These are phyloP conservation scores for Pantherophis guttatus DNA, from an alignment of 2,113 vertebrate genomes.

Conservation along the genomic window DNA sequence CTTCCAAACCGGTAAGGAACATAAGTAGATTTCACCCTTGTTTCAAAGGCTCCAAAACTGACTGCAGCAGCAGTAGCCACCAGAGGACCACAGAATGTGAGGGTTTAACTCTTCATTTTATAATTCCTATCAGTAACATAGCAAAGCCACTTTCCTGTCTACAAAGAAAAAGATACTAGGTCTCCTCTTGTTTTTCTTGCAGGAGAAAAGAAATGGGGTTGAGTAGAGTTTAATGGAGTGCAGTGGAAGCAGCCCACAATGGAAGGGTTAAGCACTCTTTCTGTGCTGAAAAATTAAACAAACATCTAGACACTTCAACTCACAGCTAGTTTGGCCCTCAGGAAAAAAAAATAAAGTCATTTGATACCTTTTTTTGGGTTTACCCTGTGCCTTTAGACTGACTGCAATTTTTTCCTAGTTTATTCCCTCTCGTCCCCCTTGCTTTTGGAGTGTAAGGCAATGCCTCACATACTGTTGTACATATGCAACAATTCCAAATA, in stretches of 20 bases:
- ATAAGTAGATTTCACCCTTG: no score
- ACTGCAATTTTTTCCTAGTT: neutral
- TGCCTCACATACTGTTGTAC: neutral
- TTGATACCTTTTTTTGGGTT: neutral
- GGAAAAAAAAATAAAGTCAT: neutral
- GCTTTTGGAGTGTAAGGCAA: neutral
- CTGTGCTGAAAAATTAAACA: neutral
- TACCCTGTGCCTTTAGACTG: neutral
- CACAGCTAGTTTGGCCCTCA: neutral
- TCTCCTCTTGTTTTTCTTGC: neutral
- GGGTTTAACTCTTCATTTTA: neutral
- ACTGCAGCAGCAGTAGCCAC: neutral
- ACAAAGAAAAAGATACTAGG: neutral
- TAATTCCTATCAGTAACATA: neutral
- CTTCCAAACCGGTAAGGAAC: no score
- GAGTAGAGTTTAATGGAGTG: neutral
- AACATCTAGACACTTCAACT: neutral
- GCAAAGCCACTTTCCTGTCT: neutral
- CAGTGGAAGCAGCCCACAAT: neutral
- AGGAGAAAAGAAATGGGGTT: neutral
- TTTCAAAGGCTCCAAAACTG: neutral
- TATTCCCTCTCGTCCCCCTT: neutral
- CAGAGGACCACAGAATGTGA: neutral
- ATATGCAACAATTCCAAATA: neutral
- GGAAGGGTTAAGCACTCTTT: neutral